These are phyloP conservation scores for Trachelus iudaicus DNA, from an alignment of 2,888 invertebrate genomes.

Conservation along the genomic window DNA sequence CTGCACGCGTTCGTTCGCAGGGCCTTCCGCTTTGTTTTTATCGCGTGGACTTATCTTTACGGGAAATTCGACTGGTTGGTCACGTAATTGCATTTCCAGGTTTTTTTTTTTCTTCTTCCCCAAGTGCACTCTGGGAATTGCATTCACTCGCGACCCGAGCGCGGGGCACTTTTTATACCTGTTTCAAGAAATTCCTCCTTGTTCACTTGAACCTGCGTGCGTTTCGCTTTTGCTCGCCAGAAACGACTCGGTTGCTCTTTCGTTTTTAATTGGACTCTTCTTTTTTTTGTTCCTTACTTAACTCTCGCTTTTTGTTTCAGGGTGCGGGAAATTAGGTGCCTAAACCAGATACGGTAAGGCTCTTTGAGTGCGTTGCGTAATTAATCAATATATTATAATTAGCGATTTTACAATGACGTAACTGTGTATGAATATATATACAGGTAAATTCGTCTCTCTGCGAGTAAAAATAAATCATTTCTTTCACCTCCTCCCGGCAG, in stretches of 20 bases:
- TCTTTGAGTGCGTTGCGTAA: neutral
- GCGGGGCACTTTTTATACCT: neutral
- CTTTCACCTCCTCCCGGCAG: neutral
- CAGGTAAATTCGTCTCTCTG: neutral
- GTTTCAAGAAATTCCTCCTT: neutral
- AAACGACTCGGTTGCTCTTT: too few relatives aligned
- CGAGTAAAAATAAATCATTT: neutral
- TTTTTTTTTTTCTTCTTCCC: neutral
- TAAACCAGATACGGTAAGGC: constrained; percentile 16
- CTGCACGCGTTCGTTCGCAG: neutral
- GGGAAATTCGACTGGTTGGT: constrained; percentile 1
- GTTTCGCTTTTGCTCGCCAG: neutral
- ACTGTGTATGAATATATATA: too few relatives aligned
- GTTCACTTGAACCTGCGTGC: neutral
- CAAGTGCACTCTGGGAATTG: neutral
- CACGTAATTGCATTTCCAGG: neutral
- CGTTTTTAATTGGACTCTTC: neutral
- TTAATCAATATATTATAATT: too few relatives aligned
- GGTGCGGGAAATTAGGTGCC: constrained; percentile 16
- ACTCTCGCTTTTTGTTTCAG: constrained; percentile 12
- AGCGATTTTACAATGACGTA: too few relatives aligned
- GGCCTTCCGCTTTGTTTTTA: neutral
- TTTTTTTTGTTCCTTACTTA: neutral
- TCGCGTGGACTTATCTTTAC: neutral
- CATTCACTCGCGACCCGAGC: neutral